Evolutionary conservation across 2,888 invertebrate genomes (phyloP), one percentile per base, ranked within the genome.

Genomic region (Tenthredo notha): DNA sequence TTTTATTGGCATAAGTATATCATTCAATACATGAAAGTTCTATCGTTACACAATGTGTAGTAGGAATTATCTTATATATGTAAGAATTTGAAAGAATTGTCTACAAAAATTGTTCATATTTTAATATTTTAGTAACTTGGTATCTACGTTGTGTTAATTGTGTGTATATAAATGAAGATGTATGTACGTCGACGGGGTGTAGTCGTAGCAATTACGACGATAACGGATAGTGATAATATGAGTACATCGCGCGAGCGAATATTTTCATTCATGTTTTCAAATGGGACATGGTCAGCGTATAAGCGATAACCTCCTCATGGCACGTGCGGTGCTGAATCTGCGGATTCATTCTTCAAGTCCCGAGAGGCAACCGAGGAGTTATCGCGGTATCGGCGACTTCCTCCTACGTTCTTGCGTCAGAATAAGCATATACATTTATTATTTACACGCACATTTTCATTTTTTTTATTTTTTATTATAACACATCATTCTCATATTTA

Each of bases 261-360:
- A 70, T 83, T 83, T 70, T 83, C 83, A 83, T 83, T 83, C 83
- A 83, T 83, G 67, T 83, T 83, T 83, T 67, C 83, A 70, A 83
- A 70, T 47, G 83, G 67, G 67, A 70, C 50, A 83, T 40, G 83
- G 83, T 83, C 83, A 83, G 47, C 67, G 70, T 65, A 33, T 67
- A 65, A 6, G 67, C 47, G 83, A 83, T 83, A 83, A 83, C 83
- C 83, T 83, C 67, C 65, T 50, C 47, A 65, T 58, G 67, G 83
- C 83, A 61, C 83, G 83, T 83, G 83, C 67, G 50, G 50, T 40
- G 83, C 83, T 83, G 83, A 83, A 47, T 83, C 70, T 67, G 67
- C 83, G 65, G 83, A 83, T 83, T 83, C 70, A 83, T 67, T 67
- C 83, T 70, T n/a, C 37, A n/a, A 80, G 21, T 80, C 61, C 58